Base-by-base conservation (phyloP, 2,113 vertebrate genomes). In the Anolis sagrei region DNA sequence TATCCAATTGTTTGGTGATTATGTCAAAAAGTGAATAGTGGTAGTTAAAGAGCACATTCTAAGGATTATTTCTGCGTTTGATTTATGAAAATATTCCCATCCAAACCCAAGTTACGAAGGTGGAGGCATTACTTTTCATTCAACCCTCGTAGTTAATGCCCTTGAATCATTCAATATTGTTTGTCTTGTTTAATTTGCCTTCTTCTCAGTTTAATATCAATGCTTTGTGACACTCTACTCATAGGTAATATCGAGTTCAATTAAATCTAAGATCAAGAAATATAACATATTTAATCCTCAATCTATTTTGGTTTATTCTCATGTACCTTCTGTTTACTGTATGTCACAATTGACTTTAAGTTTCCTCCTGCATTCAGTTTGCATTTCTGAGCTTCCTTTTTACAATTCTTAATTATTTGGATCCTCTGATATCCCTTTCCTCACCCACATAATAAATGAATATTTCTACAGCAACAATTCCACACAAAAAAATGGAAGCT, bases 401-500 rank as follows among this genome's bases (percentile, higher is more conserved):
- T 44, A 66, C 27, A 66, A 9, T 48, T 44, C 18, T 69, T 68
- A 79, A 39, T 58, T 34, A 78, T 44, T 18, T 79, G 19, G 13
- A 54, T 54, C 44, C 9, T 27, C 11, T 44, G 13, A 27, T 34
- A 34, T 19, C n/a, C 32, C 32, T 36, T 36, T 61, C 4, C 19
- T 14, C 13, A 6, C 79, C 32, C 16, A 9, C 19, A 7, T 73
- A 8, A 72, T 25, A 72, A 36, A 3, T 58, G 10, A 72, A 4
- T 83, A 64, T 83, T 82, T 83, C 10, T n/a, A n/a, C n/a, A n/a
- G n/a, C n/a, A n/a, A n/a, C n/a, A n/a, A n/a, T n/a, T n/a, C n/a
- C n/a, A n/a, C 25, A 58, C 34, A 75, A 70, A 61, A 74, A 44
- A 23, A 83, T 83, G 81, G 51, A 73, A 74, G 25, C 32, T 61